phyloP scores from a whole-genome alignment of 2,888 invertebrate species.

The Sepioteuthis lessoniana region DNA sequence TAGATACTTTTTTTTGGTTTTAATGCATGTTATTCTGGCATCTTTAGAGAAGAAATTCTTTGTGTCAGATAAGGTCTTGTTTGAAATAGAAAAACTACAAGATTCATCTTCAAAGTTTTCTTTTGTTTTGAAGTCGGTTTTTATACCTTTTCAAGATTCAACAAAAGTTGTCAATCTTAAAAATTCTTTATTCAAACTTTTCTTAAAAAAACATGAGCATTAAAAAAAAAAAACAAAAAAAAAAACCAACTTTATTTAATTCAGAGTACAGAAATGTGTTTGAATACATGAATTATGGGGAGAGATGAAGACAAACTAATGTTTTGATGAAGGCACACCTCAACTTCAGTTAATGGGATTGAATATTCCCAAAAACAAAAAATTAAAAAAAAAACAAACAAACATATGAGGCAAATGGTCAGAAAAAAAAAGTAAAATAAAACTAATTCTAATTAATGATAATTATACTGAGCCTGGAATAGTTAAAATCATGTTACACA shows the following conservation, averaged over 20 bases:
- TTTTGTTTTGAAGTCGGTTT: too few relatives aligned
- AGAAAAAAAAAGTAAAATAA: not conserved
- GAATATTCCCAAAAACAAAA: not conserved
- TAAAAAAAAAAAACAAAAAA: not conserved
- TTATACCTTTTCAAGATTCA: not conserved
- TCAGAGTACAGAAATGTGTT: not conserved
- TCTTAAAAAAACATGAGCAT: not conserved
- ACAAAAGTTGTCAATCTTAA: not conserved
- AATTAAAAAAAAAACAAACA: not conserved
- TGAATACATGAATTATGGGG: not conserved
- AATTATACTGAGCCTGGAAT: not conserved
- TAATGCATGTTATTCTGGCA: too few relatives aligned
- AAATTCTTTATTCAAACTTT: not conserved
- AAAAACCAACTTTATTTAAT: not conserved
- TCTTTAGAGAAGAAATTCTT: too few relatives aligned
- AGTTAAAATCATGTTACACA: too few relatives aligned
- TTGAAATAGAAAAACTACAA: too few relatives aligned
- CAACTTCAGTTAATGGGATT: not conserved
- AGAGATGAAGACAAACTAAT: not conserved
- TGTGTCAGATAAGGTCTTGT: too few relatives aligned
- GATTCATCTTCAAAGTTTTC: too few relatives aligned
- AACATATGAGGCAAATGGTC: constrained; percentile 4
- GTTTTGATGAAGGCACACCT: constrained; percentile 17
- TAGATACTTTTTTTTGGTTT: too few relatives aligned
- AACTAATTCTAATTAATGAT: not conserved